These are phyloP conservation scores for Lepidurus packardi DNA, from an alignment of 1,140 invertebrate species.

Conservation along the genomic window DNA sequence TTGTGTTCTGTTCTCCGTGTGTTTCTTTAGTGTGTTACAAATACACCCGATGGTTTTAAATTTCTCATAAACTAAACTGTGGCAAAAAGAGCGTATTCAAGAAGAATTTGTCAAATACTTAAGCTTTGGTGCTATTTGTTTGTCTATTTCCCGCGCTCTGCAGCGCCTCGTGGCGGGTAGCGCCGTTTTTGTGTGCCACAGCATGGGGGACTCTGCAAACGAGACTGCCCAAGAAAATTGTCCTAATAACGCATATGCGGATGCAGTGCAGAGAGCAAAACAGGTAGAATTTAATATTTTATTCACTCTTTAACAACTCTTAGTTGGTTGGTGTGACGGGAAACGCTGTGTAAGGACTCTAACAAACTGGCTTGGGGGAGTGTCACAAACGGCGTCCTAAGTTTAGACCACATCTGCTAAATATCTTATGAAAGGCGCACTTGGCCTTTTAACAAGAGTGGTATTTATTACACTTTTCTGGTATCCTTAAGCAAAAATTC, in stretches of 20 bases:
- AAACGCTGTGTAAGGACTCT: background rate
- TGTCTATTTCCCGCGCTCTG: conserved; percentile 20
- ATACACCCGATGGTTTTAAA: background rate
- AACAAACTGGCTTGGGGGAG: conserved; percentile 8
- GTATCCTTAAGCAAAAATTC: background rate
- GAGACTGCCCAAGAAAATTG: conserved; percentile 21
- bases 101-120: background rate
- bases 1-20: too few relatives aligned
- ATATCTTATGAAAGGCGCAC: background rate
- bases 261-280: conserved; percentile 11
- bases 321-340: background rate
- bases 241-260: conserved; percentile 15
- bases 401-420: background rate
- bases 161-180: conserved; percentile 19
- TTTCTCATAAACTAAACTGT: background rate
- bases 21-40: too few relatives aligned
- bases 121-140: background rate
- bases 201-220: conserved; percentile 20
- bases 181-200: conserved; percentile 20
- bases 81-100: background rate
- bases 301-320: background rate
- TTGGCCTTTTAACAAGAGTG: background rate
- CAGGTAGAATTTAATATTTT: background rate
- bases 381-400: background rate
- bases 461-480: background rate